Base-by-base conservation (phyloP, 2,888 invertebrate genomes). In the Endotricha flammealis region DNA sequence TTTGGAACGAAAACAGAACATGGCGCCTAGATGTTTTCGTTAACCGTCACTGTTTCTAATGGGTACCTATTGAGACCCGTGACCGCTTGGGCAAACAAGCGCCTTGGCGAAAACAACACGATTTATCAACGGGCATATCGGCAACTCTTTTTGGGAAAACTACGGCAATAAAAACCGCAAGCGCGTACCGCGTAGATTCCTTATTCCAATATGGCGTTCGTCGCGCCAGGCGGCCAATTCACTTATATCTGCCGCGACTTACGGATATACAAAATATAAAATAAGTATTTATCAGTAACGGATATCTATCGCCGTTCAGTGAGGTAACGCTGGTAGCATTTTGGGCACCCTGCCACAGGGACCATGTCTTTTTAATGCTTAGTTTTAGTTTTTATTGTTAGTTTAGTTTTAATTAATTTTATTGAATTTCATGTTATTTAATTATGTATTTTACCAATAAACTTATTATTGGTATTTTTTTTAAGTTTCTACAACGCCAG, bases 21-120 rank as follows among this genome's bases (percentile, higher is more conserved):
- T 39, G 41, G 41, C 39, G 34, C 30, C 37, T 12, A 16, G 17
- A 32, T 46, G 41, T 46, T 46, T 46, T 46, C 40, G 39, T 38
- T 39, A 39, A 46, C 24, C 38, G 39, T 29, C 38, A 29, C 25
- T 25, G 36, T 32, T 22, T 23, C 31, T 40, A 40, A 40, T 43
- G 37, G 38, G 35, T 25, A 10, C 3, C 2, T 12, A 33, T 17
- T 17, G 17, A 42, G 41, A 16, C 38, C 42, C 41, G 25, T 41
- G 55, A 56, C 64, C 64, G 49, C 53, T 42, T 44, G 67, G 64
- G 70, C 77, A 80, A 82, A 81, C 76, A 80, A 69, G 48, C 32
- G 39, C 64, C 58, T 77, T 70, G 74, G 69, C 81, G 82, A 82
- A 85, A 85, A 85, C 85, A 85, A 85, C 79, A 75, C 79, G 65